These are phyloP conservation scores for Lathamus discolor DNA, from an alignment of 2,113 vertebrate species.

Conservation along the genomic window DNA sequence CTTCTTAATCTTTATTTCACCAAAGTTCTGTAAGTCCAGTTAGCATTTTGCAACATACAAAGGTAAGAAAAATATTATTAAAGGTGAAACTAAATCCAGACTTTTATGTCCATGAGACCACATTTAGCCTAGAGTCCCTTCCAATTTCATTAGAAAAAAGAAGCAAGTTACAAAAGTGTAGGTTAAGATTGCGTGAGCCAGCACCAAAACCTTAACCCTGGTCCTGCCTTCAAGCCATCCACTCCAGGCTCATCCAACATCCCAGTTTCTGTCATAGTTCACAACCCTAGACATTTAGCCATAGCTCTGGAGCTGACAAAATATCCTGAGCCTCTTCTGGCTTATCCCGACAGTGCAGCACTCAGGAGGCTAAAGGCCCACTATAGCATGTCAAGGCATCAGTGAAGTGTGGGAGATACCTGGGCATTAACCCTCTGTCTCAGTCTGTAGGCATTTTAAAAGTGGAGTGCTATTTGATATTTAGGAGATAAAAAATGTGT, in stretches of 20 bases:
- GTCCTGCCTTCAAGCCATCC: not conserved
- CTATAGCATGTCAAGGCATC: accelerated
- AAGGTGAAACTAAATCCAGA: not conserved
- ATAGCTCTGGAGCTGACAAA: not conserved
- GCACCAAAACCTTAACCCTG: not conserved
- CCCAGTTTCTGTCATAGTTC: not conserved
- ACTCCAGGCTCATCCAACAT: not conserved
- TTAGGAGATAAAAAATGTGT: not conserved
- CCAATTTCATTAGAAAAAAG: not conserved
- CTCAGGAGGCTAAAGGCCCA: not conserved
- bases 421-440: not conserved
- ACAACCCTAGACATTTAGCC: not conserved
- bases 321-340: not conserved
- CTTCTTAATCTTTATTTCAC: not conserved
- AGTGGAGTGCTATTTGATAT: not conserved
- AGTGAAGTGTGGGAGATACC: not conserved
- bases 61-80: not conserved
- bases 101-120: not conserved
- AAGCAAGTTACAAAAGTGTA: not conserved
- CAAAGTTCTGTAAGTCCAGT: not conserved
- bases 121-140: not conserved
- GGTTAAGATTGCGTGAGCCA: not conserved
- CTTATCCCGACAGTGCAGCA: no score
- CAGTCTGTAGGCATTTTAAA: not conserved
- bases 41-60: not conserved